These are phyloP conservation scores for Gryllus longicercus DNA, from an alignment of 2,888 invertebrate species.

Conservation along the genomic window DNA sequence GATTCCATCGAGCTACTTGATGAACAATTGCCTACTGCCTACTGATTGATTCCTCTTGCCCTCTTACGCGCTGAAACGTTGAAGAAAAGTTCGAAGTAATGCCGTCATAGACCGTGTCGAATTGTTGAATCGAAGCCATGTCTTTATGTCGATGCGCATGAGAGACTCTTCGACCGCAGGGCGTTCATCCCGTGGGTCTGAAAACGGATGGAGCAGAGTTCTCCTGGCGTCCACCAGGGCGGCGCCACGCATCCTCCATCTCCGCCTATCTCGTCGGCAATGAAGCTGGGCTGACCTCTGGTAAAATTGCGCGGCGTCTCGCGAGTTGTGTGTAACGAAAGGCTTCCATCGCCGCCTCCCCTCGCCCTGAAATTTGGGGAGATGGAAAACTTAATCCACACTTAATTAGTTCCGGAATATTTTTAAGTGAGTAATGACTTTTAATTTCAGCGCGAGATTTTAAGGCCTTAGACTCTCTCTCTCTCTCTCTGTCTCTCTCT, in stretches of 20 bases:
- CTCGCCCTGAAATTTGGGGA: background rate
- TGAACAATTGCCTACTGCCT: too few relatives aligned
- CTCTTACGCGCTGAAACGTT: too few relatives aligned
- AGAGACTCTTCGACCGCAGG: too few relatives aligned
- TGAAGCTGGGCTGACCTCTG: slow-evolving; percentile 3
- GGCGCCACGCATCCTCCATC: background rate
- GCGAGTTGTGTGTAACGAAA: background rate
- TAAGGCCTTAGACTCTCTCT: background rate
- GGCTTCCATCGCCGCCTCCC: background rate
- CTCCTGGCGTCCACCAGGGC: background rate
- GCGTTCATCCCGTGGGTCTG: background rate
- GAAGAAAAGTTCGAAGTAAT: too few relatives aligned
- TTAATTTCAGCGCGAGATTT: background rate
- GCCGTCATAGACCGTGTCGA: too few relatives aligned
- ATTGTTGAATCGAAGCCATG: too few relatives aligned
- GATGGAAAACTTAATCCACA: background rate
- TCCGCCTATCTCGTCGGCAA: background rate
- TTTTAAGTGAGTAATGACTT: background rate
- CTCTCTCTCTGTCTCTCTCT: too few relatives aligned
- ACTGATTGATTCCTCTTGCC: too few relatives aligned
- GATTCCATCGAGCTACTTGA: too few relatives aligned
- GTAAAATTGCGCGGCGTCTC: background rate
- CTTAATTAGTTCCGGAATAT: background rate
- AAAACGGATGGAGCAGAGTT: background rate
- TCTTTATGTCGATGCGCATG: too few relatives aligned